Base-by-base conservation (phyloP, 2,888 invertebrate species). In the Xestia xanthographa region DNA sequence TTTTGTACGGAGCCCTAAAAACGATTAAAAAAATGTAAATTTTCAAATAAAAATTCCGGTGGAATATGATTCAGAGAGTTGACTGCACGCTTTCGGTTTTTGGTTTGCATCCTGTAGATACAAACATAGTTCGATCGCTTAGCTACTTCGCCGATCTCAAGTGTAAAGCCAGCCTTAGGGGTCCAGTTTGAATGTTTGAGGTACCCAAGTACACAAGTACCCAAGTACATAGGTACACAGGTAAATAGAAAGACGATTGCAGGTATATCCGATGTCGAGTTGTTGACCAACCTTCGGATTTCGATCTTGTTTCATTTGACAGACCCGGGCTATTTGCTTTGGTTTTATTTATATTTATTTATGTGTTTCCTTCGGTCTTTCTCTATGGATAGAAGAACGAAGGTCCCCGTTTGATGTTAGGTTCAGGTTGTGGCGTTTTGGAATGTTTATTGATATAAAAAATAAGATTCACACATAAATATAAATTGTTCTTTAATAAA, bases 211-310 rank as follows among this genome's bases (percentile, higher is more conserved):
- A 71, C 67, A 68, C 41, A 68, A 29, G 71, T 63, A 71, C 62
- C 14, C 71, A 68, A 43, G 56, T 73, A 76, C 73, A 50, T 22
- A 62, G 50, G 73, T 45, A 66, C 79, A 22, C 56, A 74, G 66
- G 74, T 86, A 89, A 87, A 90, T 86, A 89, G 78, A 80, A 78
- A 79, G 82, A 85, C 82, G 86, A 88, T 88, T 90, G 86, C 85
- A 85, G 82, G 79, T 82, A 68, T 86, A 89, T 90, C 85, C 86
- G 85, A 87, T 87, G 86, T 90, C 84, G 88, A 87, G 90, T 85
- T 91, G 88, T 91, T 91, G 87, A 67, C 73, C 80, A 87, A 74
- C 87, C 87, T 88, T 85, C 68, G 66, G 71, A 72, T 78, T 86
- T 83, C 84, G 79, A 87, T 84, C 76, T 78, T 87, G 80, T 84